phyloP scores from a whole-genome alignment of 1,140 invertebrate species.

The Panagrolaimus sp. region DNA sequence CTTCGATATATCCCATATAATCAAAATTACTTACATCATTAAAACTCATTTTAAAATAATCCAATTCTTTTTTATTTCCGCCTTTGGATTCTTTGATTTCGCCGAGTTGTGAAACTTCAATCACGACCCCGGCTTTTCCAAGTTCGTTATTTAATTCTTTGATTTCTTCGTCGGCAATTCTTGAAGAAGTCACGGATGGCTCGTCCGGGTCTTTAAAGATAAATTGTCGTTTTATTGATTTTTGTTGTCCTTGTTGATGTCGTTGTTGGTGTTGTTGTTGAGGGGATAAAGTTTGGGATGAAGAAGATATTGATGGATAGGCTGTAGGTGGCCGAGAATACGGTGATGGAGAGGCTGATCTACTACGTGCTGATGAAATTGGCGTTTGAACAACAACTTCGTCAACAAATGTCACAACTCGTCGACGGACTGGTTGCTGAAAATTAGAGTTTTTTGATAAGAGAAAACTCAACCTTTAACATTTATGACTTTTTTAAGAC shows the following conservation, averaged over 20 bases:
- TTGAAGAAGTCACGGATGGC: not conserved
- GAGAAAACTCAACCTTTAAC: not conserved
- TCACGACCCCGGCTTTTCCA: not conserved
- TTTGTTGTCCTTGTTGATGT: not conserved
- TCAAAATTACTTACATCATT: not conserved
- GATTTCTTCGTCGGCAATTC: slow-evolving; percentile 3
- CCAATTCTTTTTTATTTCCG: not conserved
- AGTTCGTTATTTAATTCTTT: not conserved
- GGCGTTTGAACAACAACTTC: slow-evolving; percentile 6
- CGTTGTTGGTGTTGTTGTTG: no score
- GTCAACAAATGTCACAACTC: slow-evolving; percentile 11
- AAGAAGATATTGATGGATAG: no score
- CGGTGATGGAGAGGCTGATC: no score
- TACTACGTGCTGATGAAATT: not conserved
- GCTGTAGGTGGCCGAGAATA: not conserved
- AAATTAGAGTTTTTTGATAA: not conserved
- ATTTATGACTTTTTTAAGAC: not conserved
- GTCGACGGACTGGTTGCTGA: slow-evolving; percentile 8
- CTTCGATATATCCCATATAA: not conserved
- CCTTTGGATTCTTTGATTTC: not conserved
- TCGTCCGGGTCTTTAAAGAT: slow-evolving; percentile 1
- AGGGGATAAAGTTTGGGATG: no score
- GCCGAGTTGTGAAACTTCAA: not conserved
- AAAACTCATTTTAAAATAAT: slow-evolving; percentile 8
- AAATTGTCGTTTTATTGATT: not conserved